Evolutionary conservation across 2,888 invertebrate species (phyloP).

Genomic region (Fragum whitleyi): DNA sequence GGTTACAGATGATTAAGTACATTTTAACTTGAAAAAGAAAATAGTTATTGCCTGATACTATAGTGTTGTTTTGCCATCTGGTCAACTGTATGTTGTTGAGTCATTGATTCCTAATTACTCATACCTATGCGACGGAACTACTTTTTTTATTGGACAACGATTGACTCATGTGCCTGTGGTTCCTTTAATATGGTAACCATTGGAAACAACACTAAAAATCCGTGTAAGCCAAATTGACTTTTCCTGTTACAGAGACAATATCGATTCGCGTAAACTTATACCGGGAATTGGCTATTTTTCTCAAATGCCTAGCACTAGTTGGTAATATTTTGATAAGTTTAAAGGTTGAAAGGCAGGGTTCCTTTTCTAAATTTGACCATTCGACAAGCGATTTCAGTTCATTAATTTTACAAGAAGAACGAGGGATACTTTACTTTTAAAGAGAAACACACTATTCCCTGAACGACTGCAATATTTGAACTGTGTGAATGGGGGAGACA

Average conservation of each 20-base stretch:
- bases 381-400: neutral
- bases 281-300: neutral
- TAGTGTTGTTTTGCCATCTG: neutral
- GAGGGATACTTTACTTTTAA: too few relatives aligned
- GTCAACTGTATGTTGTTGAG: neutral
- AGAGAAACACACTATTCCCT: too few relatives aligned
- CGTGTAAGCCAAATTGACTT: conserved; percentile 7
- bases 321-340: neutral
- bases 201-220: conserved; percentile 3
- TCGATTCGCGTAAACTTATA: neutral
- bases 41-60: too few relatives aligned
- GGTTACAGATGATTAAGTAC: too few relatives aligned
- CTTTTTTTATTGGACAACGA: conserved; percentile 13
- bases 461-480: too few relatives aligned
- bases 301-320: neutral
- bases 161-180: neutral
- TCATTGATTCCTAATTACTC: neutral
- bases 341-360: neutral
- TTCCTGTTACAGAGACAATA: conserved; percentile 5
- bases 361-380: neutral
- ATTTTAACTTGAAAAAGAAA: too few relatives aligned
- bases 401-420: neutral
- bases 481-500: too few relatives aligned
- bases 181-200: neutral
- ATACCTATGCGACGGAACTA: neutral